Evolutionary conservation across 2,113 vertebrate species (phyloP).

Genomic region (Agelaius phoeniceus): DNA sequence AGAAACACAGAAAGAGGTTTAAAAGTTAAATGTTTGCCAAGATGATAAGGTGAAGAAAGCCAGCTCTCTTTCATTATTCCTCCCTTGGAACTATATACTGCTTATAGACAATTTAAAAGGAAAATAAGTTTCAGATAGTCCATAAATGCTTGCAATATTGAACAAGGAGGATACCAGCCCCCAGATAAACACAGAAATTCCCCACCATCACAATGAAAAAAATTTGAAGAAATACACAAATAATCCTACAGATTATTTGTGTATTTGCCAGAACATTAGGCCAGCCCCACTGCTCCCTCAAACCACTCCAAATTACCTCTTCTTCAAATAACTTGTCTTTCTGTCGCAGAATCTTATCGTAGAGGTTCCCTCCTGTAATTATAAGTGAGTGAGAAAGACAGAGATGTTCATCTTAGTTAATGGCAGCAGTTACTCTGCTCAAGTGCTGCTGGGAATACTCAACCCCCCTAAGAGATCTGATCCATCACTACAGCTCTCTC

Average conservation of each 20-base stretch:
- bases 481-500: neutral
- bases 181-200: constrained; percentile 21
- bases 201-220: neutral
- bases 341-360: constrained; percentile 94
- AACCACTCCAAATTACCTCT: constrained; percentile 79
- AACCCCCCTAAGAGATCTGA: neutral
- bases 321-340: constrained; percentile 90
- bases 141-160: neutral
- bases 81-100: neutral
- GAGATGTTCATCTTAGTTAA: constrained; percentile 2
- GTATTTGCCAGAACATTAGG: neutral
- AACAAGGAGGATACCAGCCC: neutral
- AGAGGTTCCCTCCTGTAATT: constrained; percentile 92
- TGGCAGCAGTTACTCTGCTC: neutral
- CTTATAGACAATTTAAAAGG: neutral
- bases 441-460: neutral
- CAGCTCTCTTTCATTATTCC: neutral
- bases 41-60: neutral
- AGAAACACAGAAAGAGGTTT: neutral
- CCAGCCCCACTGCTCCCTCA: neutral
- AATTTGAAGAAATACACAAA: neutral
- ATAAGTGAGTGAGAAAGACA: constrained; percentile 35
- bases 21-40: neutral
- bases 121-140: neutral
- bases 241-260: neutral